phyloP scores from a whole-genome alignment of 2,113 vertebrate genomes.

The Cottus gobio region DNA sequence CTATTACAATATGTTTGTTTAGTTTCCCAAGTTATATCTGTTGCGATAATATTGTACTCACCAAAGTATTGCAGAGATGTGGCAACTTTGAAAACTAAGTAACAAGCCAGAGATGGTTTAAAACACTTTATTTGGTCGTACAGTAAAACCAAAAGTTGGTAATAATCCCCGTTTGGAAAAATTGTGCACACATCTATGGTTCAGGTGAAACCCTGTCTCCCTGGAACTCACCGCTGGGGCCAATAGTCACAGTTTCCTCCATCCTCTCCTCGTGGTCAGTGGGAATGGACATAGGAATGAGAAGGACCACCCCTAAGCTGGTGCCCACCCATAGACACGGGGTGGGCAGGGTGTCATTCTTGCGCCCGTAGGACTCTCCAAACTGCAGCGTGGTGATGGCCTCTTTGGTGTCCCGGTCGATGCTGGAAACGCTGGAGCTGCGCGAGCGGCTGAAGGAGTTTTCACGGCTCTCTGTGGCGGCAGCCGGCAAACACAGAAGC shows the following conservation, averaged over 20 bases:
- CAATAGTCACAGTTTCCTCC: constrained; percentile 89
- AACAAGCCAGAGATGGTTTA: neutral
- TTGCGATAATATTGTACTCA: neutral
- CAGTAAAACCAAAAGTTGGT: neutral
- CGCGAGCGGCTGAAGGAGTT: constrained; percentile 97
- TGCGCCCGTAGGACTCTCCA: constrained; percentile 92
- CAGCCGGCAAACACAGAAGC: constrained; percentile 7
- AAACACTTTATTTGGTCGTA: neutral
- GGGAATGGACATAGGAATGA: constrained; percentile 92
- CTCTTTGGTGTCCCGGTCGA: constrained; percentile 96
- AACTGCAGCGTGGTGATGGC: constrained; percentile 94
- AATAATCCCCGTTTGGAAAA: neutral
- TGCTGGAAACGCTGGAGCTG: constrained; percentile 98
- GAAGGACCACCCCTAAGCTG: constrained; percentile 91
- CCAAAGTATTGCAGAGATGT: neutral
- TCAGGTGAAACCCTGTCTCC: neutral
- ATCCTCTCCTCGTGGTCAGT: constrained; percentile 89
- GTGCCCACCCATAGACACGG: constrained; percentile 98
- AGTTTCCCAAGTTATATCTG: neutral
- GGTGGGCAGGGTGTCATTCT: constrained; percentile 86
- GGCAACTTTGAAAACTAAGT: neutral
- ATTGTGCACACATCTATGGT: too few species aligned
- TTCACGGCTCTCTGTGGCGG: constrained; percentile 90
- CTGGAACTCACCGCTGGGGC: constrained; percentile 89
- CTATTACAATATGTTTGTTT: neutral